phyloP scores from a whole-genome alignment of 1,140 invertebrate genomes.

The Drosophila rufa region DNA sequence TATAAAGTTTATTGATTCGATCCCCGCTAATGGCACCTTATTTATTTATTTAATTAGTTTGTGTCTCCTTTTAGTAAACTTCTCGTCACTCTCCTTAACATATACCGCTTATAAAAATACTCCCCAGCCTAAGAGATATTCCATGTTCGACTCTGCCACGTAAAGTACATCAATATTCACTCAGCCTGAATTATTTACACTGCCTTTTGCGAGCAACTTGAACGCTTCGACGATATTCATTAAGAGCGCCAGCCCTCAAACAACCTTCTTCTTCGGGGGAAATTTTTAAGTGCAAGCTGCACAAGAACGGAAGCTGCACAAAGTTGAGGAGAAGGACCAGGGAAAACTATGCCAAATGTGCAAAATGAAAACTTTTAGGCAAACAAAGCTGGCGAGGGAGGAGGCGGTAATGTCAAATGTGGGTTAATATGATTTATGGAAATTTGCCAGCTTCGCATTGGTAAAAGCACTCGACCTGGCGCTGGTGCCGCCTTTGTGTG shows the following conservation, averaged over 20 bases:
- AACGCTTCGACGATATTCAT: conserved; percentile 30
- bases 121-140: conserved; percentile 18
- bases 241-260: conserved; percentile 23
- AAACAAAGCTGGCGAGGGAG: conserved; percentile 28
- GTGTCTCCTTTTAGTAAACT: not conserved
- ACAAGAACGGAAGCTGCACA: conserved; percentile 21
- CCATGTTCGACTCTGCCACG: not conserved
- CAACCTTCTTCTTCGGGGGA: conserved; percentile 8
- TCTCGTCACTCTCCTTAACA: no score
- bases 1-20: not conserved
- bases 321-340: conserved; percentile 7
- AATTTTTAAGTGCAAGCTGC: conserved; percentile 36
- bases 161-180: conserved; percentile 34
- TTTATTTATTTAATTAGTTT: not conserved
- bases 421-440: conserved; percentile 75
- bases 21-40: not conserved
- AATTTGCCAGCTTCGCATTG: conserved; percentile 71
- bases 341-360: conserved; percentile 53
- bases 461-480: conserved; percentile 49
- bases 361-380: conserved; percentile 54
- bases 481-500: conserved; percentile 41
- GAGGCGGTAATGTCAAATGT: conserved; percentile 58
- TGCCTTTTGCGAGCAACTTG: not conserved
- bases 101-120: not conserved
- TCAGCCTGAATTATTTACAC: conserved; percentile 39